A percentile compares a stretch with the other conserved stretches of the same genome.
Evolutionary conservation across 2,113 vertebrate genomes (phyloP).

Genomic region (Callipepla squamata): DNA sequence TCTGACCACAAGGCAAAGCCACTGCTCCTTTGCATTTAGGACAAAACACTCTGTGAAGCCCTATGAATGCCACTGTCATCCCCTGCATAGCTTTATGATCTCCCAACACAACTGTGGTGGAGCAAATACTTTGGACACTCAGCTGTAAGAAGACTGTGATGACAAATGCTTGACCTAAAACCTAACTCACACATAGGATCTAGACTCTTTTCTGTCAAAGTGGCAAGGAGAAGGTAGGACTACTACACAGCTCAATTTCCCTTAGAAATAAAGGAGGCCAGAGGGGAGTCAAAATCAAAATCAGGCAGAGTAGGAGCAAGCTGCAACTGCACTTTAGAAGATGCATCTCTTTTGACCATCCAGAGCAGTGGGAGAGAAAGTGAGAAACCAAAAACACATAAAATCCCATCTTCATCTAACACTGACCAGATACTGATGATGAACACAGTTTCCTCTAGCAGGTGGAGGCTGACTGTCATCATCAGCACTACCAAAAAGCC

Average conservation of each 20-base stretch:
- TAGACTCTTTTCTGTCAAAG: background rate
- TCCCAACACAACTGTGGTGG: background rate
- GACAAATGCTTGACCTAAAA: background rate
- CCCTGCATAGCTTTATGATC: background rate
- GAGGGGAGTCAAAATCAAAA: background rate
- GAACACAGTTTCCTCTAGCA: fast-evolving
- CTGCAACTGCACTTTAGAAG: background rate
- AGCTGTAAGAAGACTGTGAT: background rate
- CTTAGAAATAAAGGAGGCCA: background rate
- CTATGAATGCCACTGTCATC: background rate
- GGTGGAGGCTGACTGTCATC: too few relatives aligned
- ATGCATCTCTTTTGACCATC: background rate
- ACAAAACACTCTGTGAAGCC: background rate
- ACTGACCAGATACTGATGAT: fast-evolving
- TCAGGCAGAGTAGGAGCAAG: background rate
- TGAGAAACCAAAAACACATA: background rate
- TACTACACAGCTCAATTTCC: background rate
- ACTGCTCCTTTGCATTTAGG: background rate
- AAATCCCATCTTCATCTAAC: background rate
- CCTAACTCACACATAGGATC: background rate
- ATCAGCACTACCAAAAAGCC: background rate
- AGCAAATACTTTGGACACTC: background rate
- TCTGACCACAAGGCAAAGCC: background rate
- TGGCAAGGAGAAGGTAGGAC: background rate
- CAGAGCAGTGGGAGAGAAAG: background rate